Evolutionary conservation across 2,113 vertebrate species (phyloP).

Genomic region (Ceuthmochares aereus): DNA sequence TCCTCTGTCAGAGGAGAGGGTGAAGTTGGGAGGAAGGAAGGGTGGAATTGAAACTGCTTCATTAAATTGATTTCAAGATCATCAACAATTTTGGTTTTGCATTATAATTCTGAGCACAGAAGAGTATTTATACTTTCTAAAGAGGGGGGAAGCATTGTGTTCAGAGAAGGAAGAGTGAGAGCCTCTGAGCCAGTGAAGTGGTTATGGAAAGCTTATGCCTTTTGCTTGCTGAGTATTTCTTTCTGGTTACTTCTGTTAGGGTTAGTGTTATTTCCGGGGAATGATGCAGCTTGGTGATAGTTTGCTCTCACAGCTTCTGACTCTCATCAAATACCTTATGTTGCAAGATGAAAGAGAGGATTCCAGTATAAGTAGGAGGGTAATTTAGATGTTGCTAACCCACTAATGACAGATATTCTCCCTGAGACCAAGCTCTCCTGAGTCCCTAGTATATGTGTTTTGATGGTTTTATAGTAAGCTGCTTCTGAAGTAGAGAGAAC

Average conservation of each 20-base stretch:
- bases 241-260: not conserved
- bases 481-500: not conserved
- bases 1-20: not conserved
- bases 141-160: not conserved
- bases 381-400: not conserved
- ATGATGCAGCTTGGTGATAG: not conserved
- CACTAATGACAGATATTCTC: not conserved
- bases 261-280: not conserved
- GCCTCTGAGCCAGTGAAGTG: not conserved
- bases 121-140: not conserved
- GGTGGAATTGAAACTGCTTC: constrained; percentile 12
- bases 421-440: not conserved
- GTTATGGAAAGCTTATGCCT: not conserved
- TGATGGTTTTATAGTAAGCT: not conserved
- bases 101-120: not conserved
- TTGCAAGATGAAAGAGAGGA: not conserved
- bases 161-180: not conserved
- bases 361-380: not conserved
- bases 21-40: constrained; percentile 44
- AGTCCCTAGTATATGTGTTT: not conserved
- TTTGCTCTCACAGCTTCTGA: not conserved
- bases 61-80: not conserved
- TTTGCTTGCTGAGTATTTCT: not conserved
- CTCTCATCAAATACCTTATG: not conserved
- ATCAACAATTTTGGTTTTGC: constrained; percentile 13